Percentiles rank a stretch among this genome's conserved stretches.
Evolutionary conservation across 2,888 invertebrate species (phyloP).

Genomic region (Coleophora deauratella): DNA sequence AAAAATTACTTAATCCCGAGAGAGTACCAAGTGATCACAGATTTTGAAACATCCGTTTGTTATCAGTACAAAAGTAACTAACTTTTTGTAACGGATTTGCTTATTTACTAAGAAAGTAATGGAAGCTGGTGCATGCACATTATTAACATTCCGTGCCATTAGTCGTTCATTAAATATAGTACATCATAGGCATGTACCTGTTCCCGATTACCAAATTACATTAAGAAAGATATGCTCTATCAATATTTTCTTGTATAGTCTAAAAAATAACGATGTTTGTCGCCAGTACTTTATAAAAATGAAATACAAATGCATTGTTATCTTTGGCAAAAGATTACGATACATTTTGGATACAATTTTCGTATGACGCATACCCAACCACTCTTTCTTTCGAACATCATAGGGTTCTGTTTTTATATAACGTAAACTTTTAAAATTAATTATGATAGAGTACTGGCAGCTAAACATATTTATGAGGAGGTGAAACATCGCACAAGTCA

Average conservation of each 20-base stretch:
- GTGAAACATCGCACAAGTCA: constrained; percentile 25
- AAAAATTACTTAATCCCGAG: constrained; percentile 64
- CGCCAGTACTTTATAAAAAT: constrained; percentile 47
- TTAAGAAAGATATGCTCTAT: constrained; percentile 49
- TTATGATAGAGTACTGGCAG: constrained; percentile 47
- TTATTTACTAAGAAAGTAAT: constrained; percentile 42
- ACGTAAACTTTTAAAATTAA: constrained; percentile 32
- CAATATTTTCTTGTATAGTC: constrained; percentile 34
- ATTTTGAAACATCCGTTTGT: constrained; percentile 63
- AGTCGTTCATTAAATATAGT: constrained; percentile 8
- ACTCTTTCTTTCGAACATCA: constrained; percentile 21
- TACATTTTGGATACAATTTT: too few relatives aligned
- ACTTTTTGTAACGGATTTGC: constrained; percentile 55
- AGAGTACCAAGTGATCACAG: constrained; percentile 74
- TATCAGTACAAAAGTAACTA: constrained; percentile 60
- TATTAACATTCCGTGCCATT: constrained; percentile 10
- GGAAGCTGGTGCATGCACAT: constrained; percentile 61
- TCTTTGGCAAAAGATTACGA: constrained; percentile 53
- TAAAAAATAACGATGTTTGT: constrained; percentile 32
- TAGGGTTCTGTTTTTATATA: constrained; percentile 13
- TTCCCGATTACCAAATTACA: constrained; percentile 45
- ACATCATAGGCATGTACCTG: constrained; percentile 45
- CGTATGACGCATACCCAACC: constrained; percentile 41
- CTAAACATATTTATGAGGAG: constrained; percentile 25
- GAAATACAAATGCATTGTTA: constrained; percentile 45